phyloP scores from a whole-genome alignment of 1,140 invertebrate genomes.

The Pantala flavescens region DNA sequence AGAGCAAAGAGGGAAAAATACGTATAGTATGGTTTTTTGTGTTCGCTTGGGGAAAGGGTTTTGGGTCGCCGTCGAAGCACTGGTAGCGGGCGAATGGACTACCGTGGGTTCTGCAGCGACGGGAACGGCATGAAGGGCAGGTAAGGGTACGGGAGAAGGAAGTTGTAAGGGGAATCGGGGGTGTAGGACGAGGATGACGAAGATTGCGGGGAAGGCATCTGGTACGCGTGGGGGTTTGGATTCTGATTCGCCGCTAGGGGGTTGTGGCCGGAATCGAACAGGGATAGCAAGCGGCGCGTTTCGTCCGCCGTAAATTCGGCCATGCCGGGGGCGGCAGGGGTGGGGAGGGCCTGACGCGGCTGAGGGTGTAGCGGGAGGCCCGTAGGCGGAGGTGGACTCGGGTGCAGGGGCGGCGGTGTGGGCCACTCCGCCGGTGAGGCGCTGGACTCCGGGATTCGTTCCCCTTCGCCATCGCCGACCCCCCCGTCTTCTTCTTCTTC shows the following conservation, averaged over 20 bases:
- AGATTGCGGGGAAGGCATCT: not conserved
- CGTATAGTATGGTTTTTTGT: not conserved
- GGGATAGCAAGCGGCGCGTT: not conserved
- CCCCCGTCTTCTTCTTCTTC: not conserved
- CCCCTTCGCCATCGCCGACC: not conserved
- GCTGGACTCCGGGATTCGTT: not conserved
- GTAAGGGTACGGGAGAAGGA: not conserved
- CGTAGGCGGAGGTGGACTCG: not conserved
- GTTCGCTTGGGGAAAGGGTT: too few relatives aligned
- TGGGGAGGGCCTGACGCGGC: not conserved
- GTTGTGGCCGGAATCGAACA: constrained; percentile 3
- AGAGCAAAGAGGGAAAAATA: not conserved
- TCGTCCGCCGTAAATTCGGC: constrained; percentile 1
- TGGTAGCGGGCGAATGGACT: not conserved
- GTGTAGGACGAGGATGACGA: not conserved
- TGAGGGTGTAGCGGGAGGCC: not conserved
- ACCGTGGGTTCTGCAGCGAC: not conserved
- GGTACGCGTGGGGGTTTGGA: not conserved
- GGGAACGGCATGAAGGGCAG: not conserved
- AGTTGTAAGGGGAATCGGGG: not conserved
- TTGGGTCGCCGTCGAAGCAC: too few relatives aligned
- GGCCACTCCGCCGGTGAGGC: not conserved
- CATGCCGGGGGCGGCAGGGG: not conserved
- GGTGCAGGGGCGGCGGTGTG: not conserved
- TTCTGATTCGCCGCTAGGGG: not conserved